Evolutionary conservation across 2,888 invertebrate genomes (phyloP).

Genomic region (Hylaea fasciaria): DNA sequence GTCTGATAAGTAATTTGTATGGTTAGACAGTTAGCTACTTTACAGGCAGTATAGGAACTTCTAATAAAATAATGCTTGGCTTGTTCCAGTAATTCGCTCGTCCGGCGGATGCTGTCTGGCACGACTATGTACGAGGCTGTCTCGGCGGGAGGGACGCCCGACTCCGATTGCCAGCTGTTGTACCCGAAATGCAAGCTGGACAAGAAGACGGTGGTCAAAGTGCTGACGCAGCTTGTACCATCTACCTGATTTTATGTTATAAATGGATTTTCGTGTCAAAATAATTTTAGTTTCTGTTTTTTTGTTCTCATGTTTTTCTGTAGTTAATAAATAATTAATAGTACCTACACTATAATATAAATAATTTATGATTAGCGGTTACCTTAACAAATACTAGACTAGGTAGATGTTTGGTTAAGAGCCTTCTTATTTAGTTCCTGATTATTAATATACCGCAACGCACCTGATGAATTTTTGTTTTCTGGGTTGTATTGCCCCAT

Average conservation of each 20-base stretch:
- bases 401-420: too few relatives aligned
- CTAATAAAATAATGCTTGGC: too few relatives aligned
- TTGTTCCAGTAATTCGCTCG: constrained; percentile 86
- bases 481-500: too few relatives aligned
- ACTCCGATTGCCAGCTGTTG: constrained; percentile 83
- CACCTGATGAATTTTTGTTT: too few relatives aligned
- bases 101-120: constrained; percentile 89
- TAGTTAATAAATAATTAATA: not conserved
- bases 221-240: constrained; percentile 89
- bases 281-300: constrained; percentile 1
- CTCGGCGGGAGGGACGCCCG: constrained; percentile 86
- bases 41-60: too few relatives aligned
- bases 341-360: too few relatives aligned
- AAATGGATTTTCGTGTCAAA: constrained; percentile 26
- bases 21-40: too few relatives aligned
- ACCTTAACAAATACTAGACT: too few relatives aligned
- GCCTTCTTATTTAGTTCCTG: too few relatives aligned
- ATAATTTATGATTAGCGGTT: too few relatives aligned
- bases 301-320: not conserved
- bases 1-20: too few relatives aligned
- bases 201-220: constrained; percentile 87
- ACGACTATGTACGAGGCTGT: constrained; percentile 89
- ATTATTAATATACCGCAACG: too few relatives aligned
- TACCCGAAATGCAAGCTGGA: constrained; percentile 89
- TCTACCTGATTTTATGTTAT: constrained; percentile 45